Percentiles rank a stretch among this genome's conserved stretches.
phyloP scores from a whole-genome alignment of 2,113 vertebrate species.

The Otocyon megalotis region DNA sequence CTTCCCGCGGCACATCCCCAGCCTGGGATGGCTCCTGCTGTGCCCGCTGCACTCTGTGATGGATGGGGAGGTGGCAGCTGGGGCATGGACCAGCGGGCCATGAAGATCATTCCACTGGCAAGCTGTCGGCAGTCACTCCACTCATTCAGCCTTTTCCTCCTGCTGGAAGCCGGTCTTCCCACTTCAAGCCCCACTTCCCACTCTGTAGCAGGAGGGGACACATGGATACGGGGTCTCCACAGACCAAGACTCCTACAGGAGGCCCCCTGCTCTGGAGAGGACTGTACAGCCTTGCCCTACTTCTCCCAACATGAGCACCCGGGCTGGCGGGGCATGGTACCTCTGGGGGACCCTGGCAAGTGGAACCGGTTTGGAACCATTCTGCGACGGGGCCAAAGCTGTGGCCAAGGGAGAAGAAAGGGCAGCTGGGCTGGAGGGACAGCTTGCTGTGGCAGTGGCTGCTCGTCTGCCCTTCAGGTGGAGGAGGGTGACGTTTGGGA shows the following conservation, averaged over 20 bases:
- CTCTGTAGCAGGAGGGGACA: background rate
- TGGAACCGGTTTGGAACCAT: background rate
- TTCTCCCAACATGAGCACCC: too few relatives aligned
- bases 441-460: fast-evolving
- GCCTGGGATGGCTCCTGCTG: constrained; percentile 39
- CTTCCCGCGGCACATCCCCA: constrained; percentile 61
- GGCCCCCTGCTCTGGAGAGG: background rate
- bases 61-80: constrained; percentile 84
- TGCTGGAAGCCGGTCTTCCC: constrained; percentile 62
- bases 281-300: background rate
- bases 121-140: constrained; percentile 70
- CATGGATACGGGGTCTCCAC: fast-evolving
- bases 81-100: constrained; percentile 72
- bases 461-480: background rate
- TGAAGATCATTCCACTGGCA: constrained; percentile 76
- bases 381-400: background rate
- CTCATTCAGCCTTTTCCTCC: constrained; percentile 52
- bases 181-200: background rate
- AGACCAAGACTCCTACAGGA: fast-evolving
- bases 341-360: background rate
- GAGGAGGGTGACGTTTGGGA: too few relatives aligned
- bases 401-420: background rate
- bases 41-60: constrained; percentile 63
- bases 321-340: background rate
- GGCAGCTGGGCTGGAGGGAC: background rate